Conservation (phyloP, 2,113 vertebrate species). For the Conger conger region DNA sequence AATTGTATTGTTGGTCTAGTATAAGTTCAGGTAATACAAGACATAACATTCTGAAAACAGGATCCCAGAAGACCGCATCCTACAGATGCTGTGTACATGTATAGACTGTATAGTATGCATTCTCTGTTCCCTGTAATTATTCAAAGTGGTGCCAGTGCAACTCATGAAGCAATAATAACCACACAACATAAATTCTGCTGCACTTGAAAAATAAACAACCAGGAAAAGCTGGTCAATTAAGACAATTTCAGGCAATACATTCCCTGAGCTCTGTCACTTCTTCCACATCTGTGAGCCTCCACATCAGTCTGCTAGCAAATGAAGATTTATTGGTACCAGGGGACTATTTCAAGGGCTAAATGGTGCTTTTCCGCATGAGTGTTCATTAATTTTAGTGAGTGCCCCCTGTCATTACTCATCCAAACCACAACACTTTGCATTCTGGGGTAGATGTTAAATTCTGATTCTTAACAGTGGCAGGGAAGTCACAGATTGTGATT, state of each 20-base stretch:
- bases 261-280: not conserved
- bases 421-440: not conserved
- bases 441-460: not conserved
- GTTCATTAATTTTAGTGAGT: not conserved
- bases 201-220: not conserved
- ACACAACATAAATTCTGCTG: not conserved
- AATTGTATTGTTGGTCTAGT: too few relatives aligned
- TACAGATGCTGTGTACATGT: too few relatives aligned
- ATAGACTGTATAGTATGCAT: not conserved
- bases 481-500: too few relatives aligned
- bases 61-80: too few relatives aligned
- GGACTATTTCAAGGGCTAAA: not conserved
- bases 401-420: not conserved
- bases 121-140: not conserved
- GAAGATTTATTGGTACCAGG: not conserved
- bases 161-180: not conserved
- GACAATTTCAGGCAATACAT: not conserved
- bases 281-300: not conserved
- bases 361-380: not conserved
- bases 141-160: not conserved
- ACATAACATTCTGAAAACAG: too few relatives aligned
- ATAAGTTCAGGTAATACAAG: too few relatives aligned
- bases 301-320: not conserved
- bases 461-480: too few relatives aligned
- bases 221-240: not conserved